phyloP scores from a whole-genome alignment of 2,888 invertebrate genomes.

The Vannuccia rotundouncinata region DNA sequence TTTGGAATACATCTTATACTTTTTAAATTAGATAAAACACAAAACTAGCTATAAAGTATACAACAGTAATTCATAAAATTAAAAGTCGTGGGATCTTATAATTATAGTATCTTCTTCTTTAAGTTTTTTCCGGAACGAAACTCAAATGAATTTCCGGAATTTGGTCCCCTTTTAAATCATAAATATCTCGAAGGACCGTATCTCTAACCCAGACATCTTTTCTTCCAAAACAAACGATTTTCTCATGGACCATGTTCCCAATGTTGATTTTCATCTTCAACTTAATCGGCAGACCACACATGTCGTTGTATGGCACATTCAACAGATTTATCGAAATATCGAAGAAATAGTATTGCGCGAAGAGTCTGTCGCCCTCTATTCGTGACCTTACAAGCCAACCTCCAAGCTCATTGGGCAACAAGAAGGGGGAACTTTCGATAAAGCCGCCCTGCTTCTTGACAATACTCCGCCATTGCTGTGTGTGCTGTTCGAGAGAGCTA shows the following conservation, averaged over 20 bases:
- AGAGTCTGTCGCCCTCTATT: background rate
- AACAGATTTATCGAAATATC: background rate
- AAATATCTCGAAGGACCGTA: background rate
- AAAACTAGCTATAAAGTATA: no score
- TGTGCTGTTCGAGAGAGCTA: background rate
- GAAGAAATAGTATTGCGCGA: background rate
- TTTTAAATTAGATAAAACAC: no score
- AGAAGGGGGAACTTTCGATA: background rate
- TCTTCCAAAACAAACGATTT: background rate
- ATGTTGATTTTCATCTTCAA: background rate
- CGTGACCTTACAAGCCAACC: constrained; percentile 1
- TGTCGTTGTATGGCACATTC: background rate
- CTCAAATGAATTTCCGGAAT: background rate
- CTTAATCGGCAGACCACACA: background rate
- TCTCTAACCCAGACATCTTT: background rate
- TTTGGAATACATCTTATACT: no score
- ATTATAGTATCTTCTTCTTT: no score
- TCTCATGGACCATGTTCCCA: background rate
- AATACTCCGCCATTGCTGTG: background rate
- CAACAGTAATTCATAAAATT: no score
- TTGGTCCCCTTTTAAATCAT: background rate
- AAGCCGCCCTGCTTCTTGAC: background rate
- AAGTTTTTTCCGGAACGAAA: no score
- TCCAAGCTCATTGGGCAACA: background rate
- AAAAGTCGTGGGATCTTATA: no score